Evolutionary conservation across 92 coral and sea anemone species (phyloP).

Genomic region (Plumapathes pennacea): DNA sequence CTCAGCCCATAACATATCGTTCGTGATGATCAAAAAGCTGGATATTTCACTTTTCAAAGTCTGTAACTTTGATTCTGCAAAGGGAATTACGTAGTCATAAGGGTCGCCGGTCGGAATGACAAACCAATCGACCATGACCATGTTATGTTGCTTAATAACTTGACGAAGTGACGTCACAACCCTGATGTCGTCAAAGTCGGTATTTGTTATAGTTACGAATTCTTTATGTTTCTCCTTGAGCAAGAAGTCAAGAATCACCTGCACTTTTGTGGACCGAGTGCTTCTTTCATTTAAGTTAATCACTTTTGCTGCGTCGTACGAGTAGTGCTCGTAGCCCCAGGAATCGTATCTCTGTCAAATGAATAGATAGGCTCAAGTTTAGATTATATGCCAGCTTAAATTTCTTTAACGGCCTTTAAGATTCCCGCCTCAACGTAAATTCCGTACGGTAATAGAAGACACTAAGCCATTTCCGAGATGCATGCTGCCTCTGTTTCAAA

Average conservation of each 20-base stretch:
- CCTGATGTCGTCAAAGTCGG: neutral
- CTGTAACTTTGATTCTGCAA: neutral
- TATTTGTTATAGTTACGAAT: conserved; percentile 15
- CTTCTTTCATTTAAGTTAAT: conserved; percentile 5
- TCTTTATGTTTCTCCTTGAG: neutral
- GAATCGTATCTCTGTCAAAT: too few relatives aligned
- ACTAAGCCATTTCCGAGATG: too few relatives aligned
- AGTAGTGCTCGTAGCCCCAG: too few relatives aligned
- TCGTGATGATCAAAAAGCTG: conserved; percentile 15
- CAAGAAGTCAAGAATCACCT: conserved; percentile 8
- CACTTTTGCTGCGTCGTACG: conserved; percentile 11
- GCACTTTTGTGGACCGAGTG: conserved; percentile 7
- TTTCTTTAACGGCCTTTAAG: too few relatives aligned
- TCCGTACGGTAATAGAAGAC: too few relatives aligned
- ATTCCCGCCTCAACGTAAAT: too few relatives aligned
- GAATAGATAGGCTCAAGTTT: too few relatives aligned
- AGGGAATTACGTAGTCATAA: neutral
- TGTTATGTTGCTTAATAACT: conserved; percentile 4
- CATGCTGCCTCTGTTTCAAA: too few relatives aligned
- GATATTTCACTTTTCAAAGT: neutral
- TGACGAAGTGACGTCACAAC: conserved; percentile 9
- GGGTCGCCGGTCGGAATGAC: neutral
- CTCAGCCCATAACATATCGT: conserved; percentile 5
- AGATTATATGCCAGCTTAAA: too few relatives aligned
- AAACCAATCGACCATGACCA: conserved; percentile 17